Percentiles rank a stretch among this genome's conserved stretches.
phyloP scores from a whole-genome alignment of 2,888 invertebrate species.

The Biston betularia region DNA sequence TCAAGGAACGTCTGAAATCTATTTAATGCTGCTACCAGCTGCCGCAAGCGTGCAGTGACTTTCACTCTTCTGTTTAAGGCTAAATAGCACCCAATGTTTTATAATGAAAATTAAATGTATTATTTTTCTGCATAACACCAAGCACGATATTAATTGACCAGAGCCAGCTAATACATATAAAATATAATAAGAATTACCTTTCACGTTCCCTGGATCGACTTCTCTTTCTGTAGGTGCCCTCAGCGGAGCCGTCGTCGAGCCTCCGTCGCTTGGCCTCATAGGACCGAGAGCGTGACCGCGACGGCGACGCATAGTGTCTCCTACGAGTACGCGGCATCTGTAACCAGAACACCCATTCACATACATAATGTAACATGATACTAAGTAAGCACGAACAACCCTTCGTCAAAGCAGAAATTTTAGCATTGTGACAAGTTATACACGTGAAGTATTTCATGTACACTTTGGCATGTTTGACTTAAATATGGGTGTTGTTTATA shows the following conservation, averaged over 20 bases:
- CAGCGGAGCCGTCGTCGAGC: slow-evolving; percentile 85
- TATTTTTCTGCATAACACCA: no score
- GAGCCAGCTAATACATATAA: background rate
- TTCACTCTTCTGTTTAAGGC: no score
- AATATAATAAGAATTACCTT: slow-evolving; percentile 81
- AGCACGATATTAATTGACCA: background rate
- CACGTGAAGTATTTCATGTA: background rate
- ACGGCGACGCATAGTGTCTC: slow-evolving; percentile 90
- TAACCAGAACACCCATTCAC: slow-evolving; percentile 42
- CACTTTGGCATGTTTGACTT: background rate
- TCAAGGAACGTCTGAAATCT: no score
- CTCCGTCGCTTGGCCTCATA: slow-evolving; percentile 90
- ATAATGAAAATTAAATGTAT: no score
- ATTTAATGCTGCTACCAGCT: no score
- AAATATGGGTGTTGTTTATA: background rate
- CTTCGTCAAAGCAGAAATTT: slow-evolving; percentile 44
- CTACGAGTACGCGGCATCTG: slow-evolving; percentile 95
- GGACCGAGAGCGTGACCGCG: slow-evolving; percentile 84
- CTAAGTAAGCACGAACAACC: slow-evolving; percentile 12
- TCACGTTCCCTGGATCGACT: slow-evolving; percentile 82
- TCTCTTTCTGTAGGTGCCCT: slow-evolving; percentile 79
- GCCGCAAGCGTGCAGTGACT: no score
- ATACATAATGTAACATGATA: background rate
- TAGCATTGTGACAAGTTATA: slow-evolving; percentile 36
- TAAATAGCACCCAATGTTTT: no score